Conservation (phyloP, 1,140 invertebrate genomes). For the Drosophila pseudoobscura region DNA sequence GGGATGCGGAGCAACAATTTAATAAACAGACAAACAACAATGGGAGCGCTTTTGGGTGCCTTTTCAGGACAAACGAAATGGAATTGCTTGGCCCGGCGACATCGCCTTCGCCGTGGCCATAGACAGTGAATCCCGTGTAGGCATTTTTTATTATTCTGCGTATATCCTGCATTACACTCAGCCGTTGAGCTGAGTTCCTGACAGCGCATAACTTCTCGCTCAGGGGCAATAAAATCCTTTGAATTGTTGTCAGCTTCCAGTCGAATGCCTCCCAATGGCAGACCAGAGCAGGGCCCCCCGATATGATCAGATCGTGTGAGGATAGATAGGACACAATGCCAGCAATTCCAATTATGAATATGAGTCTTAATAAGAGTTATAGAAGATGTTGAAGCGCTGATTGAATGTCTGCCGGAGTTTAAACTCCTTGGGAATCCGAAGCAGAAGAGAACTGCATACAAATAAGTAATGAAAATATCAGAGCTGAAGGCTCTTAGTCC, state of each 20-base stretch:
- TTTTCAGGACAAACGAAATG: conserved; percentile 63
- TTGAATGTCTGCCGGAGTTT: conserved; percentile 17
- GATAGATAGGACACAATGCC: conserved; percentile 41
- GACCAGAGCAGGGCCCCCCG: conserved; percentile 14
- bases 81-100: conserved; percentile 53
- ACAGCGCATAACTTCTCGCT: conserved; percentile 45
- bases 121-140: conserved; percentile 10
- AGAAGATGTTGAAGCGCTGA: conserved; percentile 7
- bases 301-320: conserved; percentile 52
- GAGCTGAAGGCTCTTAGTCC: too few relatives aligned
- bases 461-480: too few relatives aligned
- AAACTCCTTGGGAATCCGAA: not conserved
- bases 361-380: conserved; percentile 9
- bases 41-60: conserved; percentile 57
- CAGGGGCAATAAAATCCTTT: conserved; percentile 65
- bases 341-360: conserved; percentile 46
- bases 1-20: conserved; percentile 56
- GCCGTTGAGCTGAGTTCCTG: conserved; percentile 51
- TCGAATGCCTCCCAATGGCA: conserved; percentile 45
- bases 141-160: conserved; percentile 46
- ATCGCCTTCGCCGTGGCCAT: too few relatives aligned
- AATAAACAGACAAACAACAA: conserved; percentile 65
- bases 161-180: conserved; percentile 48
- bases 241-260: conserved; percentile 69
- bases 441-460: too few relatives aligned